Conservation (phyloP, 1,140 invertebrate species). For the Gryllus bimaculatus region DNA sequence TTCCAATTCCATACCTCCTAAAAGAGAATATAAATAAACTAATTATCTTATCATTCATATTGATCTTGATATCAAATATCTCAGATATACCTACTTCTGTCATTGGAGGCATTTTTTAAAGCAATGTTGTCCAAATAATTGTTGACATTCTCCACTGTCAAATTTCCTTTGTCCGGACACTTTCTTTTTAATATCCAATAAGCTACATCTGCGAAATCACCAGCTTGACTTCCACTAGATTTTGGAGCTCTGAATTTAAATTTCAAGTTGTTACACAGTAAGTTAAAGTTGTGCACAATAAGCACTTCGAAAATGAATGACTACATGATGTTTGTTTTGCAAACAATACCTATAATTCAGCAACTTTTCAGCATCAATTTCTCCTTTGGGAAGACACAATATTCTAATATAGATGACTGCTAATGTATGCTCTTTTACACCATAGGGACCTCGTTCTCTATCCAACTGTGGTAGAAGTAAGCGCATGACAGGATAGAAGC, state of each 20-base stretch:
- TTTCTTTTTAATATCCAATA: constrained; percentile 57
- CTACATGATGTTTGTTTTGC: too few species aligned
- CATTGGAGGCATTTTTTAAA: constrained; percentile 40
- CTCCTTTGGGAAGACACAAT: constrained; percentile 53
- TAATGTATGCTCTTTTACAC: constrained; percentile 54
- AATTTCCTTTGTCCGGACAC: constrained; percentile 31
- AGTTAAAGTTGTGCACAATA: constrained; percentile 15
- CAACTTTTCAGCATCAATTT: constrained; percentile 52
- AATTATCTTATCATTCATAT: neutral
- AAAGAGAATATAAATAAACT: neutral
- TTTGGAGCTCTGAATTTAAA: constrained; percentile 32
- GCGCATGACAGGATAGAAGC: constrained; percentile 59
- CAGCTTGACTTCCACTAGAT: constrained; percentile 32
- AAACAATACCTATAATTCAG: constrained; percentile 43
- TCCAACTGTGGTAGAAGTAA: constrained; percentile 61
- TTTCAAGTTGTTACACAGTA: constrained; percentile 8
- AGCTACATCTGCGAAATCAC: constrained; percentile 66
- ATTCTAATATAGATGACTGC: constrained; percentile 56
- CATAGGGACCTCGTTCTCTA: constrained; percentile 49
- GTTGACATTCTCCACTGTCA: constrained; percentile 58
- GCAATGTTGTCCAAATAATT: constrained; percentile 58
- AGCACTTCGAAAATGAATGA: constrained; percentile 24
- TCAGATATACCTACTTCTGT: constrained; percentile 33
- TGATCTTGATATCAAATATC: neutral
- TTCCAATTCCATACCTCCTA: constrained; percentile 40